Percentiles rank a stretch among this genome's conserved stretches.
phyloP scores from a whole-genome alignment of 2,888 invertebrate genomes.

The Xestoiulus laeticollis region DNA sequence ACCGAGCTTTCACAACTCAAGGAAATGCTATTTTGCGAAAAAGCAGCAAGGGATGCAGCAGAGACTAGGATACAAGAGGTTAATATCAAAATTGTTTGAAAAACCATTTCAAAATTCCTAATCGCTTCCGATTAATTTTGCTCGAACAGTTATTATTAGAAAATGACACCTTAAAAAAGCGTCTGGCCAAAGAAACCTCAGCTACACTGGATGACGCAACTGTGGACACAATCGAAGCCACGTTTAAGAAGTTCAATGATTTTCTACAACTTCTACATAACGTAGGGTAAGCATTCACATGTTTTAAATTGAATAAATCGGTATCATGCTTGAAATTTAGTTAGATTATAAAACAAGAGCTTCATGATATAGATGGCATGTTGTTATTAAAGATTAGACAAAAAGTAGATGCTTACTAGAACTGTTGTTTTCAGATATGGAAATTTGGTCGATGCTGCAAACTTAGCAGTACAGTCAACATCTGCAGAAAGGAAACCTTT shows the following conservation, averaged over 20 bases:
- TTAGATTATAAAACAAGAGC: too few species aligned
- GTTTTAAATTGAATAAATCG: neutral
- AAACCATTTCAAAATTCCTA: neutral
- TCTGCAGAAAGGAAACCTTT: neutral
- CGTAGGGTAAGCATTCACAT: slow-evolving; percentile 18
- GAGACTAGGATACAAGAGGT: slow-evolving; percentile 48
- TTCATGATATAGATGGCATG: too few species aligned
- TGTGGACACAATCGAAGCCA: slow-evolving; percentile 45
- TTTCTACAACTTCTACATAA: slow-evolving; percentile 44
- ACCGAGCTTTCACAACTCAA: slow-evolving; percentile 15
- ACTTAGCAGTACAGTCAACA: neutral
- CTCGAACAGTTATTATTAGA: slow-evolving; percentile 31
- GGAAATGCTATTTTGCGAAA: slow-evolving; percentile 18
- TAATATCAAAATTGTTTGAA: neutral
- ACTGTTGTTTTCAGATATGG: neutral
- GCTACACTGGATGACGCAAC: slow-evolving; percentile 31
- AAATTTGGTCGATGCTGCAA: neutral
- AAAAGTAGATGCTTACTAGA: too few species aligned
- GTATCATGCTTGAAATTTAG: too few species aligned
- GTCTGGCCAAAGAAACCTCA: neutral
- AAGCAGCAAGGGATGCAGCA: neutral
- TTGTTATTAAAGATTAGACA: too few species aligned
- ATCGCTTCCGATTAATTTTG: neutral
- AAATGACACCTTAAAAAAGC: slow-evolving; percentile 46
- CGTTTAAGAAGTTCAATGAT: slow-evolving; percentile 51